Evolutionary conservation across 2,797 vertebrate species (phyloP).

Genomic region (Botia almorhae): DNA sequence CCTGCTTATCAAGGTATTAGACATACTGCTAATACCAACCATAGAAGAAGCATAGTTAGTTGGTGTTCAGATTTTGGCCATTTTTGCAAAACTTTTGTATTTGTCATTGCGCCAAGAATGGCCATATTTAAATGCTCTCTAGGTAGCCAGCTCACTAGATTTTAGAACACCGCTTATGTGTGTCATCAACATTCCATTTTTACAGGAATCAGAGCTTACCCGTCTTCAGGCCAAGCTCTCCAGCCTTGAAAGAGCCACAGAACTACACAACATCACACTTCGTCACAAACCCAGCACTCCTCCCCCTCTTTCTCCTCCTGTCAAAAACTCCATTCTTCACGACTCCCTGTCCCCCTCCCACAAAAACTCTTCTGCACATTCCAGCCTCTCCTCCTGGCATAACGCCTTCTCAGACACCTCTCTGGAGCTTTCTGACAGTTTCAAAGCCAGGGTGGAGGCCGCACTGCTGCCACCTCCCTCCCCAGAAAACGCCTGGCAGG

Average conservation of each 20-base stretch:
- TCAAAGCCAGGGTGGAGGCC: constrained; percentile 69
- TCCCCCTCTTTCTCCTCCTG: constrained; percentile 29
- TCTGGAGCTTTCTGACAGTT: constrained; percentile 74
- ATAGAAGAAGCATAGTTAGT: too few species aligned
- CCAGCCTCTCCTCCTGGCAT: constrained; percentile 65
- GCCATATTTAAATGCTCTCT: not conserved
- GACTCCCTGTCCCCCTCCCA: constrained; percentile 44
- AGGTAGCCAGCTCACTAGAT: not conserved
- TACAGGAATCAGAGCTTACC: constrained; percentile 80
- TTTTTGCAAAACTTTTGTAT: not conserved
- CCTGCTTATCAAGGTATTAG: constrained; percentile 77
- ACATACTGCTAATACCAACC: constrained; percentile 36
- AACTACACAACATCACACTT: constrained; percentile 61
- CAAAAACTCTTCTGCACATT: constrained; percentile 42
- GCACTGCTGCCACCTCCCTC: constrained; percentile 67
- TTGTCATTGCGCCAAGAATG: not conserved
- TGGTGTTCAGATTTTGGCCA: too few species aligned
- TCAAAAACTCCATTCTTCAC: constrained; percentile 33
- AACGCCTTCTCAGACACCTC: constrained; percentile 67
- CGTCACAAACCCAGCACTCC: constrained; percentile 36
- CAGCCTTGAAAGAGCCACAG: constrained; percentile 70
- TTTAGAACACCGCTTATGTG: not conserved
- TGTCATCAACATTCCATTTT: constrained; percentile 58
- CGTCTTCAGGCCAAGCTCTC: constrained; percentile 79
- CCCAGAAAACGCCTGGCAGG: constrained; percentile 68